Evolutionary conservation across 2,797 vertebrate species (phyloP).

Genomic region (Neosalanx taihuensis): DNA sequence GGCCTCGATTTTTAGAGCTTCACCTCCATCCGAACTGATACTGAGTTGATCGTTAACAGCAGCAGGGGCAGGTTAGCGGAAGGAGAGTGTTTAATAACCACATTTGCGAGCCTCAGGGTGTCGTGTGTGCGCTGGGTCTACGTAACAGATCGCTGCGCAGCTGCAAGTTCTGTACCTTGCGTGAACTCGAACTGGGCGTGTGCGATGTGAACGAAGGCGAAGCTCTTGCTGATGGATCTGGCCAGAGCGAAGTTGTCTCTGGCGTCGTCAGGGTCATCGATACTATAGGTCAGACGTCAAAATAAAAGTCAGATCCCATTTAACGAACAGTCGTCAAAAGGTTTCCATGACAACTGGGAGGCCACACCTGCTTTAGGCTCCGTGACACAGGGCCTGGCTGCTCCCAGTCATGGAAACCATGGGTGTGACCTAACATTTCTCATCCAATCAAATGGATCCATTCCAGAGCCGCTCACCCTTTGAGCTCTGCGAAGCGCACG

Average conservation of each 20-base stretch:
- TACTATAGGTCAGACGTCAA: slow-evolving; percentile 63
- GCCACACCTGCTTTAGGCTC: neutral
- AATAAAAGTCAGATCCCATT: neutral
- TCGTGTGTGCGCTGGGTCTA: neutral
- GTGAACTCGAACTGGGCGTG: slow-evolving; percentile 92
- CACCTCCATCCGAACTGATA: neutral
- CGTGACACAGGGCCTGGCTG: neutral
- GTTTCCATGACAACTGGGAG: neutral
- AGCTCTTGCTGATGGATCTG: slow-evolving; percentile 87
- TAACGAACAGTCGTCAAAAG: neutral
- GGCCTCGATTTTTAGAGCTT: no score
- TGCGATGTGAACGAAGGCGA: slow-evolving; percentile 92
- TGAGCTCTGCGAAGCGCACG: slow-evolving; percentile 92
- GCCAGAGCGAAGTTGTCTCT: slow-evolving; percentile 89
- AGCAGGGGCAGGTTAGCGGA: neutral
- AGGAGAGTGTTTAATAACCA: neutral
- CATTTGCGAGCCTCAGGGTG: neutral
- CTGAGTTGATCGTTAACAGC: neutral
- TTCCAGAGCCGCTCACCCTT: slow-evolving; percentile 72
- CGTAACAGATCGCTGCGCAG: neutral
- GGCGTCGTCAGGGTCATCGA: slow-evolving; percentile 91
- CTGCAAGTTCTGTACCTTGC: slow-evolving; percentile 76
- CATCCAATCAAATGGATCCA: neutral
- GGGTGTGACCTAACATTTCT: neutral
- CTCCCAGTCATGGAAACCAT: no score